Evolutionary conservation across 2,113 vertebrate species (phyloP).

Genomic region (Chaetorhynchus papuensis): DNA sequence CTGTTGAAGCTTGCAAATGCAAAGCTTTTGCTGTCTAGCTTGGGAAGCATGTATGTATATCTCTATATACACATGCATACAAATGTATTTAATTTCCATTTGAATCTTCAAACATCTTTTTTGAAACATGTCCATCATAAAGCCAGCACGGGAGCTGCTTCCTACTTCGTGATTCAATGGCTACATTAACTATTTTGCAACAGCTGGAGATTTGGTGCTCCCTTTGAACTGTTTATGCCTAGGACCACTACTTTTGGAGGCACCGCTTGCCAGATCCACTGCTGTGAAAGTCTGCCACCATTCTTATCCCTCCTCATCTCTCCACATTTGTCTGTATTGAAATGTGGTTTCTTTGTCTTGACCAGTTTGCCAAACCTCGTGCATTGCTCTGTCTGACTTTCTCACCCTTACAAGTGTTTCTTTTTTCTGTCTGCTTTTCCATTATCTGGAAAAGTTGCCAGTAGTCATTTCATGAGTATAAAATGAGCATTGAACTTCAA

Average conservation of each 20-base stretch:
- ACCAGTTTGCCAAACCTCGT: background rate
- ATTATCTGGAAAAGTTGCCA: background rate
- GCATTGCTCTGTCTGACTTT: background rate
- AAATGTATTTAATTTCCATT: background rate
- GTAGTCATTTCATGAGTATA: background rate
- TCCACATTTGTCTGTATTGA: background rate
- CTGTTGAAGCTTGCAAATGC: background rate
- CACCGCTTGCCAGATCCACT: background rate
- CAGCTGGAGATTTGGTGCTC: background rate
- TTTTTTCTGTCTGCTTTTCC: background rate
- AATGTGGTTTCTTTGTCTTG: background rate
- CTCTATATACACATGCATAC: background rate
- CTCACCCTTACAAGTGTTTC: background rate
- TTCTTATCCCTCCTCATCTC: background rate
- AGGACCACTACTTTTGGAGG: background rate
- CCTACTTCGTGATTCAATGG: background rate
- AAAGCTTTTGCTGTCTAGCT: background rate
- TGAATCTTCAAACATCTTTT: background rate
- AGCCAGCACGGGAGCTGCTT: background rate
- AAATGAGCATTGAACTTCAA: background rate
- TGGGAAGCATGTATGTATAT: background rate
- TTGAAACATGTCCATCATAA: background rate
- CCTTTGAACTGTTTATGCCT: constrained; percentile 1
- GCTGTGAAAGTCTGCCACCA: constrained; percentile 23
- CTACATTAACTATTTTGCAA: background rate